phyloP scores from a whole-genome alignment of 2,888 invertebrate species.

The Monopis laevigella region DNA sequence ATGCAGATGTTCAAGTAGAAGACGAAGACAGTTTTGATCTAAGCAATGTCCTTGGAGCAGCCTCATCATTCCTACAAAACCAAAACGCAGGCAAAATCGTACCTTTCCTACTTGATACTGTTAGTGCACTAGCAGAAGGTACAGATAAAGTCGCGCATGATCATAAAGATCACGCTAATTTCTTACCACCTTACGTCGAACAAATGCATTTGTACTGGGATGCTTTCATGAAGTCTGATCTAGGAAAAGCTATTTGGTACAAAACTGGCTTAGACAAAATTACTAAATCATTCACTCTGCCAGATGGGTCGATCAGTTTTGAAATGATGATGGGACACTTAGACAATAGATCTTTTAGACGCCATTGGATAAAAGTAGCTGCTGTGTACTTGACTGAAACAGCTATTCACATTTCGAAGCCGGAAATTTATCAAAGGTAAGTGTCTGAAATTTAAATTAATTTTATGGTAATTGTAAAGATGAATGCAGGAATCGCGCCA shows the following conservation, averaged over 20 bases:
- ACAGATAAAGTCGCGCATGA: slow-evolving; percentile 67
- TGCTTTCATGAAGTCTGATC: slow-evolving; percentile 79
- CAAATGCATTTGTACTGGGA: slow-evolving; percentile 80
- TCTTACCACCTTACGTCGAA: slow-evolving; percentile 72
- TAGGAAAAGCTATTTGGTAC: slow-evolving; percentile 77
- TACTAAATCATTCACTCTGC: slow-evolving; percentile 73
- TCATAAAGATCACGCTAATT: slow-evolving; percentile 76
- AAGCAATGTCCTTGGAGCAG: slow-evolving; percentile 61
- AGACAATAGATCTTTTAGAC: slow-evolving; percentile 81
- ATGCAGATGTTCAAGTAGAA: slow-evolving; percentile 1
- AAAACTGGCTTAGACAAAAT: slow-evolving; percentile 77
- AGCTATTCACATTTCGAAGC: slow-evolving; percentile 78
- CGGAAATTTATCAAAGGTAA: slow-evolving; percentile 78
- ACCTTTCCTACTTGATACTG: slow-evolving; percentile 73
- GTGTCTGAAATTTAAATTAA: slow-evolving; percentile 12
- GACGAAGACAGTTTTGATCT: slow-evolving; percentile 48
- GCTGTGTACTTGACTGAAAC: slow-evolving; percentile 79
- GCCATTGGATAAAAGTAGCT: slow-evolving; percentile 81
- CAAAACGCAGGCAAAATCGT: slow-evolving; percentile 57
- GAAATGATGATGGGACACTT: slow-evolving; percentile 78
- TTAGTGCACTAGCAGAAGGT: slow-evolving; percentile 71
- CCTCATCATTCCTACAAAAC: slow-evolving; percentile 62
- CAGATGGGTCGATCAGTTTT: slow-evolving; percentile 76
- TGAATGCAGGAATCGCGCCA: neutral
- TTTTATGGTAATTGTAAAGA: neutral